A percentile compares a stretch with the other conserved stretches of the same genome.
phyloP scores from a whole-genome alignment of 2,113 vertebrate genomes.

The Podarcis muralis region DNA sequence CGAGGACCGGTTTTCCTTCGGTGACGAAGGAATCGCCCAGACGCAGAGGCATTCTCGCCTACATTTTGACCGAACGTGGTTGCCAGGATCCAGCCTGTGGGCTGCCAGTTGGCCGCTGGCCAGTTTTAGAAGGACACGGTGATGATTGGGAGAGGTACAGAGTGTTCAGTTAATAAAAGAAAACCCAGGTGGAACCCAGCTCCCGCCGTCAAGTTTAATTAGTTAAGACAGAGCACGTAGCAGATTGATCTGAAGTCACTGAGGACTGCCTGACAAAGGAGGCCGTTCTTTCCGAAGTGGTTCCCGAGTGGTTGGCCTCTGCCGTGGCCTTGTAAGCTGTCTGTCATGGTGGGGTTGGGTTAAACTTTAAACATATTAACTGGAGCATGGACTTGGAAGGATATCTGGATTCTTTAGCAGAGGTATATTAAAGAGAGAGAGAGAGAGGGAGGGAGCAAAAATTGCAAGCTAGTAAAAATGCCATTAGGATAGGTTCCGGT shows the following conservation, averaged over 20 bases:
- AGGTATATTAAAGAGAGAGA: background rate
- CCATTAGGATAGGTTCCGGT: background rate
- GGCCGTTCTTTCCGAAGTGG: slow-evolving; percentile 12
- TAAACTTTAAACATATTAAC: slow-evolving; percentile 40
- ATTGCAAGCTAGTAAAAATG: background rate
- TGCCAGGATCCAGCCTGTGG: background rate
- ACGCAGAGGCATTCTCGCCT: background rate
- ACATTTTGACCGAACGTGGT: background rate
- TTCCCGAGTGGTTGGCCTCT: background rate
- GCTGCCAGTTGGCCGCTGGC: slow-evolving; percentile 6
- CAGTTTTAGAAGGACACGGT: slow-evolving; percentile 11
- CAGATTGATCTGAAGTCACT: background rate
- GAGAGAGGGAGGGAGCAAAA: background rate
- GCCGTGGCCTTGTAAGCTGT: slow-evolving; percentile 13
- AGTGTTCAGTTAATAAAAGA: slow-evolving; percentile 32
- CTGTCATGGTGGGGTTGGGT: slow-evolving; percentile 1
- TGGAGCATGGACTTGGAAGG: background rate
- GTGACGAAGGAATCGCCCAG: background rate
- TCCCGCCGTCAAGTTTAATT: slow-evolving; percentile 25
- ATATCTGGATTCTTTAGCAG: background rate
- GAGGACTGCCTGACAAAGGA: slow-evolving; percentile 13
- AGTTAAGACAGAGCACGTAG: background rate
- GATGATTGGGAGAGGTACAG: background rate
- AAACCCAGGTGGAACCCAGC: slow-evolving; percentile 20
- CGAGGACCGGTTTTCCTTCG: background rate